phyloP scores from a whole-genome alignment of 2,113 vertebrate species.

The Globicephala melas region DNA sequence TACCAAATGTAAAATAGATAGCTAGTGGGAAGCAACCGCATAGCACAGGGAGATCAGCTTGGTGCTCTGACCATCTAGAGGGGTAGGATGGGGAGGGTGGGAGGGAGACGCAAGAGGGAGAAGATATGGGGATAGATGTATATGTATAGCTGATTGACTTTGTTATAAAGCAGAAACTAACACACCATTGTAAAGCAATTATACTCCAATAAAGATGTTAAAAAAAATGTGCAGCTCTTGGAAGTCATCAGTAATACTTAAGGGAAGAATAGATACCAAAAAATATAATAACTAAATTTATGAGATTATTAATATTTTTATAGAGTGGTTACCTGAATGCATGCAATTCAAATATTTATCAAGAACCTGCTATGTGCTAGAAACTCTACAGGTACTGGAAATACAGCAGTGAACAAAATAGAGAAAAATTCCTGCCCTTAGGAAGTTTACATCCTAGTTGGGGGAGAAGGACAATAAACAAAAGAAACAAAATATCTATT shows the following conservation, averaged over 20 bases:
- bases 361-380: not conserved
- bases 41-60: too few relatives aligned
- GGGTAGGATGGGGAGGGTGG: too few relatives aligned
- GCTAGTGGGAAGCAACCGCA: too few relatives aligned
- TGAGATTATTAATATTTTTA: slow-evolving; percentile 3
- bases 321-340: not conserved
- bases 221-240: not conserved
- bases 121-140: too few relatives aligned
- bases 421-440: not conserved
- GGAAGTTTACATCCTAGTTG: not conserved
- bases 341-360: not conserved
- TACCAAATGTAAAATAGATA: too few relatives aligned
- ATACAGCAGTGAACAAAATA: not conserved
- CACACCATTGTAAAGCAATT: too few relatives aligned
- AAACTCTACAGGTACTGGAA: not conserved
- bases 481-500: not conserved
- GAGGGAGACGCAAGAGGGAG: too few relatives aligned
- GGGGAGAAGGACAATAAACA: not conserved
- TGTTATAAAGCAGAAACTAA: too few relatives aligned
- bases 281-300: slow-evolving; percentile 21
- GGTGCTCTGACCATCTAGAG: too few relatives aligned
- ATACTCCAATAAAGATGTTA: too few relatives aligned
- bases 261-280: not conserved
- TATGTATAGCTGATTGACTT: too few relatives aligned
- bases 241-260: slow-evolving; percentile 28